Base-by-base conservation (phyloP, 2,888 invertebrate species). In the Dynastes hyllus region DNA sequence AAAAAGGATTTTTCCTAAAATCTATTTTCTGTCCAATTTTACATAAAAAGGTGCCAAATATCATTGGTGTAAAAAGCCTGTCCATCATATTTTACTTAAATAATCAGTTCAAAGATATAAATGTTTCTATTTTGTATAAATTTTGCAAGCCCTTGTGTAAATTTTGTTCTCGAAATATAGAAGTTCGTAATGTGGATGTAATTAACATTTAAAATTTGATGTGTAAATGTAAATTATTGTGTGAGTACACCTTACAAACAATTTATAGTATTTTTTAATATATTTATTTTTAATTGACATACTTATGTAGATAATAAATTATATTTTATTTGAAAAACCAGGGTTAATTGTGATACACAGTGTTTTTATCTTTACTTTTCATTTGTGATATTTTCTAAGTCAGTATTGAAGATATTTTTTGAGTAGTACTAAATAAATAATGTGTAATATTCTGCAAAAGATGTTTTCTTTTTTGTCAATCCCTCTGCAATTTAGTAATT, bases 301-400 rank as follows among this genome's bases (percentile, higher is more conserved):
- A 22, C 11, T 22, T 61, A 61, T 61, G 58, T 73, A 73, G 58
- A 40, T 73, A 73, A 8, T 61, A 71, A 71, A 58, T 71, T 71
- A 61, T 73, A 73, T 71, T 71, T 71, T 71, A 71, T 78, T 78
- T 73, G 51, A 51, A 65, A 32, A 69, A 77, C 53, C 73, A 73
- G 66, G 78, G 71, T 73, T 73, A 22, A 37, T 78, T 78, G 78
- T 78, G 78, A 78, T 78, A 71, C 69, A 27, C 29, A 51, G 40
- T 58, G 29, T 65, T 65, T 71, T 67, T 13, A 40, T 55, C 55
- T 66, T 69, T 61, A 45, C 16, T 40, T 70, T 78, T 53, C n/a
- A 65, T 80, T 77, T 80, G 79, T 80, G 79, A 80, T 80, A 80
- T 53, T 73, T 77, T 78, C 77, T 80, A 77, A 78, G 79, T 77